Base-by-base conservation (phyloP, 2,888 invertebrate genomes). In the Malachius bipustulatus region DNA sequence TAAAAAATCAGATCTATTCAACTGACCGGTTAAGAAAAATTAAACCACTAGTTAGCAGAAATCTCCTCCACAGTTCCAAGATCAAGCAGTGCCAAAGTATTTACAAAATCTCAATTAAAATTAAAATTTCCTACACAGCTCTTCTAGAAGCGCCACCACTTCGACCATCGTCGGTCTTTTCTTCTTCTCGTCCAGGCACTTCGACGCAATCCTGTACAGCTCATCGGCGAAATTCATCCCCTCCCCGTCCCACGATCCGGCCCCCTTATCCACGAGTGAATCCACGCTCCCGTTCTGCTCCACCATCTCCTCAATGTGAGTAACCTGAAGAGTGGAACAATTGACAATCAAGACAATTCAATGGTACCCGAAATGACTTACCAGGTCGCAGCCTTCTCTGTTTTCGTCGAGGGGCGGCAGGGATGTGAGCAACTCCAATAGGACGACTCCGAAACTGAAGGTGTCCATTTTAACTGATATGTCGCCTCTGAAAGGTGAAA, bases 381-480 rank as follows among this genome's bases (percentile, higher is more conserved):
- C 71, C 58, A 76, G 60, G 58, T 66, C 70, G 41, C 49, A 60
- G 14, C 70, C 71, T 37, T 69, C 66, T 41, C 75, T 61, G 28
- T 62, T 59, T 35, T 67, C 63, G 46, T 81, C 74, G 43, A 71
- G 67, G 1, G 81, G 73, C 34, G 72, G 67, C 32, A 78, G 60
- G 3, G 82, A 80, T 16, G 82, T 82, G 26, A 82, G 56, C 11
- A 82, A 53, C 59, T 85, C 83, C 27, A 82, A 56, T 11, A 83
- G 52, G 1, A 83, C 83, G 41, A 84, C 76, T 2, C 84, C 85
- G 64, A 73, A 82, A 53, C 82, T 81, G 56, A 74, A 84, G 2
- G 80, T 71, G 54, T 85, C 85, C 45, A 76, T 68, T 63, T 82
- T 80, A 12, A 75, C 70, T n/a, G 82, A 80, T 30, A 79, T 66